phyloP scores from a whole-genome alignment of 2,797 vertebrate genomes.

The Molossus molossus region DNA sequence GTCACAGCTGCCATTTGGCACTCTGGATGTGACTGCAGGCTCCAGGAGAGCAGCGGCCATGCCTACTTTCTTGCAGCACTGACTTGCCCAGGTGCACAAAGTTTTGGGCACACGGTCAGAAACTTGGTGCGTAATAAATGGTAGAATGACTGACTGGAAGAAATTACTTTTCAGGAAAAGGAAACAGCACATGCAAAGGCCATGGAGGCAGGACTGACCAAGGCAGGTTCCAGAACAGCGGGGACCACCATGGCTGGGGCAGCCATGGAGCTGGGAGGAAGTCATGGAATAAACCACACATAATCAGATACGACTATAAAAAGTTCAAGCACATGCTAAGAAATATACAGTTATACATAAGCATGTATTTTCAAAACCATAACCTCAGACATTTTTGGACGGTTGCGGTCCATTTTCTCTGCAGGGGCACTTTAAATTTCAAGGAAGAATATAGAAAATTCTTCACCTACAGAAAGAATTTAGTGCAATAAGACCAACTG shows the following conservation, averaged over 20 bases:
- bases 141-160: background rate
- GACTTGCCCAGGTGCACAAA: background rate
- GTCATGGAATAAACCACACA: constrained; percentile 5
- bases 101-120: background rate
- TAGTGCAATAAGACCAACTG: constrained; percentile 49
- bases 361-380: constrained; percentile 72
- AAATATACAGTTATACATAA: constrained; percentile 28
- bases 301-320: constrained; percentile 45
- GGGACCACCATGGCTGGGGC: background rate
- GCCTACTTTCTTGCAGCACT: background rate
- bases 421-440: constrained; percentile 48
- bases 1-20: background rate
- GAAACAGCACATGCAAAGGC: background rate
- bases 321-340: constrained; percentile 62
- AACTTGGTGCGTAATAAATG: background rate
- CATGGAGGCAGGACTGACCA: background rate
- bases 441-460: constrained; percentile 67
- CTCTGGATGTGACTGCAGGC: background rate
- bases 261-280: background rate
- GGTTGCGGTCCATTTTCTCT: constrained; percentile 48
- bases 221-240: background rate
- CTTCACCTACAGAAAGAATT: constrained; percentile 74
- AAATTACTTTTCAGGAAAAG: constrained; percentile 55
- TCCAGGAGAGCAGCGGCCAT: background rate
- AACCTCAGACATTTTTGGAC: constrained; percentile 63